These are phyloP conservation scores for Aspidoscelis tigris DNA, from an alignment of 2,113 vertebrate genomes.

Conservation along the genomic window DNA sequence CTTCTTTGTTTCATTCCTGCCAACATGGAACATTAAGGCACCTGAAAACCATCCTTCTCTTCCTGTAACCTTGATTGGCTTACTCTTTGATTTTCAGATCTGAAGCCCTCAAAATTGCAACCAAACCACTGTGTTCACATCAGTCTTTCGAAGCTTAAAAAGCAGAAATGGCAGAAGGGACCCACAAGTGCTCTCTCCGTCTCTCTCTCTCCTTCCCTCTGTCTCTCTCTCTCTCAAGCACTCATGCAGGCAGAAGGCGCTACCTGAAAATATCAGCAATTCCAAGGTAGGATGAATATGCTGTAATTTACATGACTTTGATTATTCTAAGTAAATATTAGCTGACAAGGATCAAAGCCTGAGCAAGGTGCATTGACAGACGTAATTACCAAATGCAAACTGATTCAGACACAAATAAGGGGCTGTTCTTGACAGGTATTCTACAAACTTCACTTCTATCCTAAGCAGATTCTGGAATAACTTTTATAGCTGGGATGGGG, in stretches of 20 bases:
- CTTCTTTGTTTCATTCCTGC: background rate
- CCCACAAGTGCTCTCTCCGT: no score
- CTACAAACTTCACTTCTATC: constrained; percentile 16
- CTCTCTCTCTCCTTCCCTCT: no score
- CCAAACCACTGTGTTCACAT: background rate
- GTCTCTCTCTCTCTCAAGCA: no score
- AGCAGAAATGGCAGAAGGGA: background rate
- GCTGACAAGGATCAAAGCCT: constrained; percentile 33
- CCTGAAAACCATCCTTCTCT: background rate
- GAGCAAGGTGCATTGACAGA: constrained; percentile 16
- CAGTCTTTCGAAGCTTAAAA: constrained; percentile 29
- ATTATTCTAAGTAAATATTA: constrained; percentile 43
- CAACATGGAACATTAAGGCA: background rate
- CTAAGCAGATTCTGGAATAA: background rate
- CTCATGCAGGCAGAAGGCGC: background rate
- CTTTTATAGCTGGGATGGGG: background rate
- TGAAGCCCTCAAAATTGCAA: background rate
- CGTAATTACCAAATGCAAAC: constrained; percentile 43
- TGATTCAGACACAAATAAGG: constrained; percentile 2
- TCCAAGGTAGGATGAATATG: constrained; percentile 18
- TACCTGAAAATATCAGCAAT: constrained; percentile 28
- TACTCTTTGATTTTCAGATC: constrained; percentile 21
- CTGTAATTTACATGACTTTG: constrained; percentile 32
- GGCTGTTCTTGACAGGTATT: constrained; percentile 22
- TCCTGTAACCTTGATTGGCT: background rate